Evolutionary conservation across 2,888 invertebrate species (phyloP), one percentile per base, ranked within the genome.

Genomic region (Pemphredon lugubris): DNA sequence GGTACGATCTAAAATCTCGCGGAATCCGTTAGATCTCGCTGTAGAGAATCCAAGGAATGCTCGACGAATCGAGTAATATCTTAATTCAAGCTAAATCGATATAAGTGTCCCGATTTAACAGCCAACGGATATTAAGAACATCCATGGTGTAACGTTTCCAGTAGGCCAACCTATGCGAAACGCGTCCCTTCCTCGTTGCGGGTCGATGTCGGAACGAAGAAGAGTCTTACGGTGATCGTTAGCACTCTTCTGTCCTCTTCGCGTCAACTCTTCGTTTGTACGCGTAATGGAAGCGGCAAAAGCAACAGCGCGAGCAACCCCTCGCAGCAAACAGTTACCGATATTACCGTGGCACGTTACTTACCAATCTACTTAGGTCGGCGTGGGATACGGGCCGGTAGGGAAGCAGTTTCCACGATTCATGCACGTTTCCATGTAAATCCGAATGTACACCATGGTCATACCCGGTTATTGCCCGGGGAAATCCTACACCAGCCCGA

Each of bases 341-440:
- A 79, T 79, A 79, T 75, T 75, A 75, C 59, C 65, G 44, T 55
- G 55, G 59, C 70, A 73, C 67, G n/a, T 79, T 79, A 71, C 63
- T 79, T 75, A 75, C 54, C 75, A 79, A 75, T 79, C 73, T 79
- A 73, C 75, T 73, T 68, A 63, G 37, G 16, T 18, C 26, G 42
- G 47, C 9, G 11, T 21, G 5, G 1, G 3, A 14, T 7, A 18
- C n/a, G 34, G 51, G 64, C 47, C 44, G 48, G 57, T 59, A 59
- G 75, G 26, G 40, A 58, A 64, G 42, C 45, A 73, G 67, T 72
- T 73, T 59, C 67, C 55, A 61, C 70, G 70, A 73, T 71, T 73
- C 64, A 66, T 68, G 70, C 66, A 53, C 75, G 73, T 71, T 79
- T 75, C 55, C 75, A 73, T 79, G 79, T 75, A 78, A 78, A 78